Evolutionary conservation across 2,113 vertebrate genomes (phyloP).

Genomic region (Telmatochromis brachygnathus): DNA sequence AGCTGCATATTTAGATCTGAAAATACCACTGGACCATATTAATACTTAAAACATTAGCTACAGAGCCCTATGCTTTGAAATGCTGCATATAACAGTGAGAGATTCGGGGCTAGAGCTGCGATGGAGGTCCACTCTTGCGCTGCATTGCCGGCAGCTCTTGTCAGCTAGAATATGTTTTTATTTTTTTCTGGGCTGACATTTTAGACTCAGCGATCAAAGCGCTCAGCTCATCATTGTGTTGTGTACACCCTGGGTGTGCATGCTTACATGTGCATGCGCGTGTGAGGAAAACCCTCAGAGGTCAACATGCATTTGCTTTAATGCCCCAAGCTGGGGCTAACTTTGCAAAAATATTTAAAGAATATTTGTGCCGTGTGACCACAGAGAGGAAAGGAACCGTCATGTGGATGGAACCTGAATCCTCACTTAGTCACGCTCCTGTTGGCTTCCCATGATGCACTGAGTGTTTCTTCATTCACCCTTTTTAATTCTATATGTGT

Average conservation of each 20-base stretch:
- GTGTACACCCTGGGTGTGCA: background rate
- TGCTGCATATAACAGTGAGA: background rate
- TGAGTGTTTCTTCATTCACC: background rate
- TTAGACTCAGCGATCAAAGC: conserved; percentile 22
- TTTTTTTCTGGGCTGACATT: conserved; percentile 4
- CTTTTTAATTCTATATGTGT: background rate
- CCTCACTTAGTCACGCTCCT: background rate
- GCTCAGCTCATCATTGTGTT: conserved; percentile 16
- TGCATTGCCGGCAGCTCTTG: background rate
- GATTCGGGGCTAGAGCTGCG: background rate
- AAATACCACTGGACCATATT: background rate
- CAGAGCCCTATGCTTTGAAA: background rate
- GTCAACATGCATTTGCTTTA: background rate
- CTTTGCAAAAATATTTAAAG: background rate
- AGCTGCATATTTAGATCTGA: background rate
- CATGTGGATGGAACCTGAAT: background rate
- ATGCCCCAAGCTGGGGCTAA: background rate
- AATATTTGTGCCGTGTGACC: background rate
- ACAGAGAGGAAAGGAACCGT: background rate
- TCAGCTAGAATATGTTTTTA: background rate
- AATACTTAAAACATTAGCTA: background rate
- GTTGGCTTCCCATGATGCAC: background rate
- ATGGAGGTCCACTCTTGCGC: background rate
- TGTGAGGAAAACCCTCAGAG: background rate
- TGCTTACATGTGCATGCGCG: background rate